A percentile compares a stretch with the other conserved stretches of the same genome.
Conservation (phyloP, 2,888 invertebrate species). For the Gortyna flavago region DNA sequence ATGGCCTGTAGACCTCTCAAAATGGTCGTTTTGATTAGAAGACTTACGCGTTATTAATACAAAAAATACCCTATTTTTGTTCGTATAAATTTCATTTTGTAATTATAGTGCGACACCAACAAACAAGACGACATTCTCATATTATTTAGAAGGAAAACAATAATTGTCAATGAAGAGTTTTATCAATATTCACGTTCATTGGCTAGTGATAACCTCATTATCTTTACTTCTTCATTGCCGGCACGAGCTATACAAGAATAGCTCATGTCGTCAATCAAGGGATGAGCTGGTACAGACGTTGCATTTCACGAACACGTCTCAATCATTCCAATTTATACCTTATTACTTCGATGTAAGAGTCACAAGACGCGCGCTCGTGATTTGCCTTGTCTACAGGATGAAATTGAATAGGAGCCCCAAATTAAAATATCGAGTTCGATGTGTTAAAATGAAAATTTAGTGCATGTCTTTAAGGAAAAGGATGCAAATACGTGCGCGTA, state of each 20-base stretch:
- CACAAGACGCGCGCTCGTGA: too few species aligned
- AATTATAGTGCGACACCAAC: neutral
- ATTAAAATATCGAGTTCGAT: neutral
- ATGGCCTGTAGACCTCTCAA: neutral
- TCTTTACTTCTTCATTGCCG: slow-evolving; percentile 21
- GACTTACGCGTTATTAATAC: neutral
- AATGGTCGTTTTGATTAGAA: neutral
- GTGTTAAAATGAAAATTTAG: neutral
- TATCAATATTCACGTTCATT: slow-evolving; percentile 23
- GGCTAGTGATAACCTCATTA: slow-evolving; percentile 31
- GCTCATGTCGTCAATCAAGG: neutral
- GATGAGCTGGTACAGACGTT: neutral
- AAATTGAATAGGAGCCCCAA: neutral
- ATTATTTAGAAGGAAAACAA: slow-evolving; percentile 6
- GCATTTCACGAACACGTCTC: neutral
- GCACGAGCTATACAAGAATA: slow-evolving; percentile 37
- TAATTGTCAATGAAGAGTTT: neutral
- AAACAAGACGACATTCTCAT: neutral
- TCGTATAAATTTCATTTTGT: neutral
- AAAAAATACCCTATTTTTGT: neutral
- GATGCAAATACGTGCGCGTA: neutral
- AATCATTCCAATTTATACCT: neutral
- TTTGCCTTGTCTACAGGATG: neutral
- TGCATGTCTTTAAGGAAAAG: neutral
- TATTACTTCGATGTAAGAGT: neutral